These are phyloP conservation scores for Coleophora flavipennella DNA, from an alignment of 2,888 invertebrate genomes.

Conservation along the genomic window DNA sequence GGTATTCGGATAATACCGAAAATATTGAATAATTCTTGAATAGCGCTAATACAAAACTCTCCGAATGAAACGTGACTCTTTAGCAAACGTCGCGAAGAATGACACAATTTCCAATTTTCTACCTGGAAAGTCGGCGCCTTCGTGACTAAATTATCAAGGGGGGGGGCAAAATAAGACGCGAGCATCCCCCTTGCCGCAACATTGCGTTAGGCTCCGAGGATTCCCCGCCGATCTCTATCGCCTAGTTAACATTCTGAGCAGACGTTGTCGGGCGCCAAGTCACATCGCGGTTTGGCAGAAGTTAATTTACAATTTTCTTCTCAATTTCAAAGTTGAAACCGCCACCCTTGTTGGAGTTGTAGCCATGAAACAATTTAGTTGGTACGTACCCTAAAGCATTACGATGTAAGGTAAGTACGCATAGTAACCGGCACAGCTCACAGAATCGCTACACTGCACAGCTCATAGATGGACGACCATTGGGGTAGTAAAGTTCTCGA, in stretches of 20 bases:
- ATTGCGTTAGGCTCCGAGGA: conserved; percentile 57
- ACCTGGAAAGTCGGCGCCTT: conserved; percentile 51
- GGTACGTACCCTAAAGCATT: too few species aligned
- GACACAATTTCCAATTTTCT: conserved; percentile 69
- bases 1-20: conserved; percentile 4
- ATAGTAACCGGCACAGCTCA: too few species aligned
- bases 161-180: conserved; percentile 57
- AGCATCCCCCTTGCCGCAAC: conserved; percentile 54
- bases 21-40: conserved; percentile 22
- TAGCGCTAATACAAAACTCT: conserved; percentile 9
- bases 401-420: too few species aligned
- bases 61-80: conserved; percentile 42
- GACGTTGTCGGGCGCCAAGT: conserved; percentile 49
- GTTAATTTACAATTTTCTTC: conserved; percentile 56
- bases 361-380: conserved; percentile 5
- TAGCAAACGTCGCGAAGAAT: conserved; percentile 43
- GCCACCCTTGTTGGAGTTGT: conserved; percentile 10
- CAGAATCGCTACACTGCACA: too few species aligned
- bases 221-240: conserved; percentile 61
- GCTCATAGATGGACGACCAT: too few species aligned
- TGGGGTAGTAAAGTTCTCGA: too few species aligned
- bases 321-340: conserved; percentile 33
- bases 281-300: conserved; percentile 49
- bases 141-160: conserved; percentile 67
- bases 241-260: conserved; percentile 60